Base-by-base conservation (phyloP, 1,140 invertebrate species). In the Doryteuthis pealeii region DNA sequence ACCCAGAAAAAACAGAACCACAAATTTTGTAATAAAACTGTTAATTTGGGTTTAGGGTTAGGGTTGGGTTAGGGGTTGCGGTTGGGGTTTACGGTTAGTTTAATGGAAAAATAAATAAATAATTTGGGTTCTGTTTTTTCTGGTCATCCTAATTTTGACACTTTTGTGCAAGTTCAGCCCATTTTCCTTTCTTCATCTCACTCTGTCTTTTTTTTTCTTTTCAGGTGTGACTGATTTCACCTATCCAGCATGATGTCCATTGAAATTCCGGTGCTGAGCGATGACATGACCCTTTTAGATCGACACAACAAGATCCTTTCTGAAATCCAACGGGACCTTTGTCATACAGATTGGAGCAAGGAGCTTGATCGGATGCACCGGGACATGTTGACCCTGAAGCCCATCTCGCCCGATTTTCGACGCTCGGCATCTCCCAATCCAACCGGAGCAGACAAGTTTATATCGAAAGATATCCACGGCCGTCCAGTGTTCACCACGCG, bases 271-370 rank as follows among this genome's bases (percentile, higher is more conserved):
- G 54, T 58, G 1, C 26, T 58, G 5, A 58, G 54, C 54, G 54
- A 58, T 22, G 54, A 58, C 18, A 3, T 58, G 54, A 58, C 54
- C 54, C 54, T 58, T 5, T 22, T 58, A 22, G 54, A 58, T 28
- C 54, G 54, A 58, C 54, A 58, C 54, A 58, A 58, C 54, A 58
- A 58, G 26, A 58, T 58, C 54, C 54, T 58, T 18, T 3, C 54
- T 22, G 54, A 58, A 5, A 58, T 58, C 54, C 54, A 58, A 58
- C 54, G 18, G 6, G 54, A 58, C 18, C 54, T 58, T 22, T 8
- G 26, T 18, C 10, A 58, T 28, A 58, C 54, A 22, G 54, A 58
- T 18, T 58, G 54, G 54, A 58, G 54, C 26, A 58, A 58, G 18
- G 54, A 58, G 18, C 54, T 58, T 5, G 54, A 58, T 18, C 54